phyloP scores from a whole-genome alignment of 2,113 vertebrate genomes.

The Gopherus evgoodei region DNA sequence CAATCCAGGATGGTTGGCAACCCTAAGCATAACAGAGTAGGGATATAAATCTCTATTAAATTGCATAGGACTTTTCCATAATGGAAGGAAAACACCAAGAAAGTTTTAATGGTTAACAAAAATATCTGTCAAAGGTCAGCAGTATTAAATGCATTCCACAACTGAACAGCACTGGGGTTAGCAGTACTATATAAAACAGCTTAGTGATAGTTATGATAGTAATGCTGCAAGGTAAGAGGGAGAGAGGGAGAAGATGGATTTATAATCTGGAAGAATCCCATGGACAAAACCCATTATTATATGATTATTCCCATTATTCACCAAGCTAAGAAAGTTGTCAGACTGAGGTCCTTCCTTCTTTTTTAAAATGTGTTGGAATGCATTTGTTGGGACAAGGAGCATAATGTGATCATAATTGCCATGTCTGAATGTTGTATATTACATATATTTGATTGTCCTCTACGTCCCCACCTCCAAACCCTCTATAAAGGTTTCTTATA shows the following conservation, averaged over 20 bases:
- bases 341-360: background rate
- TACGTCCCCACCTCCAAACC: background rate
- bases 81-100: background rate
- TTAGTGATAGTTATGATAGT: background rate
- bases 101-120: background rate
- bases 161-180: background rate
- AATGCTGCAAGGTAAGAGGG: background rate
- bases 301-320: background rate
- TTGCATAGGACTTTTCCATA: background rate
- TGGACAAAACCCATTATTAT: background rate
- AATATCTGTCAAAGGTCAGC: background rate
- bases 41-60: background rate
- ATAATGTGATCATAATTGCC: background rate
- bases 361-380: background rate
- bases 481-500: constrained; percentile 6
- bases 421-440: background rate
- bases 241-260: background rate
- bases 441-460: background rate
- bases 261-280: background rate
- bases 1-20: no score
- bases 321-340: background rate
- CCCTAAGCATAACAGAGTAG: background rate
- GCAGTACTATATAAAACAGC: background rate
- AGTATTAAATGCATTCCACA: background rate
- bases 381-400: background rate